Percentiles rank a stretch among this genome's conserved stretches.
phyloP scores from a whole-genome alignment of 37 sponge, comb jelly and placozoan species.

The Aplysina aerophoba region DNA sequence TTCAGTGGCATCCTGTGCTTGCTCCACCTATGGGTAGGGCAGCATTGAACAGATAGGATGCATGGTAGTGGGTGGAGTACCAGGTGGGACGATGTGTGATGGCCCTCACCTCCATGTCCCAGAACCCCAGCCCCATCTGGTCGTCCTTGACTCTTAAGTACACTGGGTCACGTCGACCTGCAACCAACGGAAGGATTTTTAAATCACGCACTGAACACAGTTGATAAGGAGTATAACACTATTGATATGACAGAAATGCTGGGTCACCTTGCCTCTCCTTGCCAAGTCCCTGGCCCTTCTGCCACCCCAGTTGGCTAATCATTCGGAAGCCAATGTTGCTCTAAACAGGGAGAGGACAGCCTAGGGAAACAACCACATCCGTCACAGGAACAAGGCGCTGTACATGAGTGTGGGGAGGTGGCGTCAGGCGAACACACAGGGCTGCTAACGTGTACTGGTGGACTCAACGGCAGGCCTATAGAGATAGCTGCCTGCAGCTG shows the following conservation, averaged over 20 bases:
- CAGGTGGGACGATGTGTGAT: neutral
- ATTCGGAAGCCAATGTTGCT: constrained; percentile 81
- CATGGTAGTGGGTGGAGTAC: neutral
- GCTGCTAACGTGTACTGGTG: no score
- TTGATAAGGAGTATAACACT: neutral
- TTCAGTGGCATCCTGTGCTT: constrained; percentile 82
- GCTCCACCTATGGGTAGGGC: constrained; percentile 56
- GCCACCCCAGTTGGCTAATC: constrained; percentile 85
- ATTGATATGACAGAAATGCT: neutral
- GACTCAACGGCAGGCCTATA: no score
- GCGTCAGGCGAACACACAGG: no score
- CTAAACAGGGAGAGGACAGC: constrained; percentile 47
- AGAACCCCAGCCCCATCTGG: constrained; percentile 79
- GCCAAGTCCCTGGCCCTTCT: constrained; percentile 76
- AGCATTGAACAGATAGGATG: neutral
- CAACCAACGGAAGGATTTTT: neutral
- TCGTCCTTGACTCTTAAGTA: constrained; percentile 78
- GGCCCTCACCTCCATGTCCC: constrained; percentile 71
- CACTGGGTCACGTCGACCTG: constrained; percentile 80
- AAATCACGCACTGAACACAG: neutral
- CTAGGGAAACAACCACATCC: constrained; percentile 1
- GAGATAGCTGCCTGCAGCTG: no score
- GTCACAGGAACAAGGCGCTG: neutral
- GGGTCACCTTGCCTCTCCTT: constrained; percentile 67
- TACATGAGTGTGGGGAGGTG: neutral